Evolutionary conservation across 2,797 vertebrate genomes (phyloP).

Genomic region (Carapus acus): DNA sequence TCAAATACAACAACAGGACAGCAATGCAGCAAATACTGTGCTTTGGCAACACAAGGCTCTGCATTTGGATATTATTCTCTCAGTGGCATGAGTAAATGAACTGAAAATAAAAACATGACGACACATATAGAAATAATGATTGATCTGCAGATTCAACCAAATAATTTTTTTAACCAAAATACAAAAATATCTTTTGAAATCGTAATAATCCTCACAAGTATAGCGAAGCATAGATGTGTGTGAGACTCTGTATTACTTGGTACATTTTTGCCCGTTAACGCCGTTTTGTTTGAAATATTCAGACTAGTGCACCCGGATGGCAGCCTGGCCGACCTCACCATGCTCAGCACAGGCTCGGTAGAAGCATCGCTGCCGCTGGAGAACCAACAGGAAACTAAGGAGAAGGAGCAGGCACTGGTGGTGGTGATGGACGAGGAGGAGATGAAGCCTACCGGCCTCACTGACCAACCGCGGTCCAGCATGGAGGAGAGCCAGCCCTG

Average conservation of each 20-base stretch:
- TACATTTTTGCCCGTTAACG: not conserved
- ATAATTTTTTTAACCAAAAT: no score
- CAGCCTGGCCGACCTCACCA: constrained; percentile 89
- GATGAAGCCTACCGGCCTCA: constrained; percentile 54
- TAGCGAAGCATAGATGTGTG: constrained; percentile 29
- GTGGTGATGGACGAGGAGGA: constrained; percentile 56
- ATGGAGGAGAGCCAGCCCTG: constrained; percentile 70
- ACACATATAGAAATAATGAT: no score
- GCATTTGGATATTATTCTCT: not conserved
- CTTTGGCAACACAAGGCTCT: not conserved
- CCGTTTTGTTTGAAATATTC: constrained; percentile 28
- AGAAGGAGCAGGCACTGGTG: constrained; percentile 60
- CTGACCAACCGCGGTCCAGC: constrained; percentile 61
- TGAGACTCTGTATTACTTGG: not conserved
- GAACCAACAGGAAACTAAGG: constrained; percentile 54
- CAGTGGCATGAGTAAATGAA: not conserved
- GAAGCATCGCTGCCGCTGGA: constrained; percentile 60
- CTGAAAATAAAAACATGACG: no score
- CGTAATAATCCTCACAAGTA: constrained; percentile 47
- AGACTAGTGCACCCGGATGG: constrained; percentile 91
- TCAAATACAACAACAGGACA: not conserved
- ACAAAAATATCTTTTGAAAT: no score
- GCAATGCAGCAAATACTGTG: no score
- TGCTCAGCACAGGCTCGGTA: constrained; percentile 80
- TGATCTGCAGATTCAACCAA: no score